A percentile compares a stretch with the other conserved stretches of the same genome.
These are phyloP conservation scores for Thomomys bottae DNA, from an alignment of 2,113 vertebrate genomes.

Conservation along the genomic window DNA sequence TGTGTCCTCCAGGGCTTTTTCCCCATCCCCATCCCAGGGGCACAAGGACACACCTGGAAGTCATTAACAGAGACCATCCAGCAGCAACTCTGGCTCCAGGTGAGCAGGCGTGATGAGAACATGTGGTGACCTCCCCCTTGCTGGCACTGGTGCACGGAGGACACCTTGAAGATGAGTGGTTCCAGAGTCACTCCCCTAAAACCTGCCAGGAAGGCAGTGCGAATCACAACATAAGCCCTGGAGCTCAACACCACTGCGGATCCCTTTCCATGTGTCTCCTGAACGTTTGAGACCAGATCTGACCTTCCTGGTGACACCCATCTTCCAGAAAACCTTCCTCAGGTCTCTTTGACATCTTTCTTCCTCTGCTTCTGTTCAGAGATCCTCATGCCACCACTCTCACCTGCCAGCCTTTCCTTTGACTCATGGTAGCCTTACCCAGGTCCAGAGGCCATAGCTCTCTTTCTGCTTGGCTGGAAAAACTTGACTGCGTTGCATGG, in stretches of 20 bases:
- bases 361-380: slow-evolving; percentile 33
- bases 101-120: slow-evolving; percentile 67
- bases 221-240: neutral
- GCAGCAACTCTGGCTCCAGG: slow-evolving; percentile 60
- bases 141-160: slow-evolving; percentile 41
- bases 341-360: neutral
- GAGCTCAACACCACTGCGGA: neutral
- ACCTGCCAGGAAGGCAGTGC: neutral
- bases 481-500: neutral
- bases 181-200: neutral
- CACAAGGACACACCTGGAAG: slow-evolving; percentile 74
- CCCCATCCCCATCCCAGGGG: neutral
- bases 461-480: neutral
- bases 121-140: slow-evolving; percentile 59
- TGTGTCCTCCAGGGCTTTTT: slow-evolving; percentile 51
- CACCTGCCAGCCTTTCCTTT: neutral
- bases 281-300: neutral
- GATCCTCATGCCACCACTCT: neutral
- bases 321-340: neutral
- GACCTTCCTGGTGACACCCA: neutral
- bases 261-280: neutral
- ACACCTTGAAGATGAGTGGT: slow-evolving; percentile 48
- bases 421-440: neutral
- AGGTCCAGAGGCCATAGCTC: neutral
- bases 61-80: slow-evolving; percentile 66